Evolutionary conservation across 2,888 invertebrate genomes (phyloP), one percentile per base, ranked within the genome.

Genomic region (Graphium colonna): DNA sequence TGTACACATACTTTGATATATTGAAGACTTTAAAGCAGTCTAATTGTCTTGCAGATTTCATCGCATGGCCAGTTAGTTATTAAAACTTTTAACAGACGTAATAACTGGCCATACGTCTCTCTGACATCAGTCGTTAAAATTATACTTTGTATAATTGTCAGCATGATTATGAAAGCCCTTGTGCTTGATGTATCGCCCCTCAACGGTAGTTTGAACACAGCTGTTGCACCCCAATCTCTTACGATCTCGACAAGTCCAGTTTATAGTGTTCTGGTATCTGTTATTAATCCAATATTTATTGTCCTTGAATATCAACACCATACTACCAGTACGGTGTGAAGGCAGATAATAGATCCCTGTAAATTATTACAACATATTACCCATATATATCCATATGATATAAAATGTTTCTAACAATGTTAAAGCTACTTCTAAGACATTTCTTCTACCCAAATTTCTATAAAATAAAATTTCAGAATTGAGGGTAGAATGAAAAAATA

Each of bases 221-320:
- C 87, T 86, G 68, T 75, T 83, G 67, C 89, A 89, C 0, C 89
- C 89, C 0, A 87, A 64, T 0, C 86, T 67, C 57, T 89, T 88
- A 13, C 88, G 69, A 49, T 89, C 89, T 52, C 86, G 69, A 62
- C 89, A 89, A 0, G 89, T 89, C 89, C 89, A 89, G 52, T 89
- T 89, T 16, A 89, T 89, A 0, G 89, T 89, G 61, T 88, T 88
- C 66, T 87, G 88, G 51, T 89, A 89, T 8, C 88, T 73, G 50
- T 89, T 89, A 66, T 89, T 89, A 61, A 89, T 86, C 89, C 89
- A 89, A 56, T 82, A 89, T 62, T 89, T 89, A 70, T 89, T 89
- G 61, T 89, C 88, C 55, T 87, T 83, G 68, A 78, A 89, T 63
- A 89, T 89, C 48, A 89, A 69, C 33, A 89, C 88, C 87, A 88